Base-by-base conservation (phyloP, 2,113 vertebrate genomes). In the Colinus virginianus region DNA sequence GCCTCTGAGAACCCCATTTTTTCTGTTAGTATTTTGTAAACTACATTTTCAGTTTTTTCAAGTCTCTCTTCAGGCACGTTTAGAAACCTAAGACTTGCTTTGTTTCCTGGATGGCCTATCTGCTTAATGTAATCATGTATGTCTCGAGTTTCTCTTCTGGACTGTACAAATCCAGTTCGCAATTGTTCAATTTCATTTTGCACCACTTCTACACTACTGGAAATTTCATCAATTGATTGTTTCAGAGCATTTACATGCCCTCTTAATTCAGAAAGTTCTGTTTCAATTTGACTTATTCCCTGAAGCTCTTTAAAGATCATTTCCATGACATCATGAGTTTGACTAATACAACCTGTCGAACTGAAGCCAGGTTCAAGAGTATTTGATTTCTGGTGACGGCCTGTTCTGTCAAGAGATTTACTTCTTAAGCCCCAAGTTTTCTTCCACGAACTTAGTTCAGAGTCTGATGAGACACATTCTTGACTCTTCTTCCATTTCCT, bases 231-330 rank as follows among this genome's bases (percentile, higher is more conserved):
- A 34, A 99, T 99, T 43, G 99, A 99, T 94, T 99, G 99, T 95
- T 99, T 99, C 62, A 99, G 97, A 74, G 99, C 99, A 87, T 99
- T 99, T 46, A 99, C 99, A 3, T 99, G 99, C 7, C 99, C 99
- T 74, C 99, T 98, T 70, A 99, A 97, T 95, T 99, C 99, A 70
- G 98, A 99, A 49, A 99, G 98, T 96, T 99, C 99, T 7, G 99
- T 98, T 96, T 99, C 99, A 45, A 99, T 99, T 96, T 99, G 99
- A 96, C 99, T 99, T 96, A 99, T 99, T 67, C 99, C 99, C 95
- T 99, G 99, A 88, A 99, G 99, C 90, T 99, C 99, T 96, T 99
- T 99, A 79, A 99, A 99, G 88, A 99, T 99, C 99, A 99, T 99
- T 97, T 99, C 99, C 99, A 99, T 99, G 75, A 99, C 99, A 97